phyloP scores from a whole-genome alignment of 2,888 invertebrate genomes.

The Trachelus troglodyta region DNA sequence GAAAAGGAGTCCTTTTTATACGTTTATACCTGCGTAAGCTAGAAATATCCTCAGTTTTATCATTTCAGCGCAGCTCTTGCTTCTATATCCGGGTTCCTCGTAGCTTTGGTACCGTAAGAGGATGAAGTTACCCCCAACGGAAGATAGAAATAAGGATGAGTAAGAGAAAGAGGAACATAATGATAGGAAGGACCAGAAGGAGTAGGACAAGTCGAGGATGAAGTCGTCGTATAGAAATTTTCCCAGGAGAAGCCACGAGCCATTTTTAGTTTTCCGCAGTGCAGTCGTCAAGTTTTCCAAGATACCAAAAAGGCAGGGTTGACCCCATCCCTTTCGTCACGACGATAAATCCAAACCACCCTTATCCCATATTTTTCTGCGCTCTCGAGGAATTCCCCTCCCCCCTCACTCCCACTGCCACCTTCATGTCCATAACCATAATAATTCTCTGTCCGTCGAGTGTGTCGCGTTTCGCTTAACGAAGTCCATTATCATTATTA shows the following conservation, averaged over 20 bases:
- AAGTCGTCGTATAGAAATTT: not conserved
- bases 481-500: conserved; percentile 48
- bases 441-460: not conserved
- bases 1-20: not conserved
- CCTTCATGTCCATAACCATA: not conserved
- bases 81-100: conserved; percentile 34
- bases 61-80: conserved; percentile 47
- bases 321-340: not conserved
- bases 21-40: conserved; percentile 40
- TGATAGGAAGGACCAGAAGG: not conserved
- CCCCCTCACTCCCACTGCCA: not conserved
- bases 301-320: not conserved
- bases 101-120: not conserved
- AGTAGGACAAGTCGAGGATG: not conserved
- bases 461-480: conserved; percentile 1
- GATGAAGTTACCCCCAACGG: not conserved
- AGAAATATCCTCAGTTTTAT: conserved; percentile 51
- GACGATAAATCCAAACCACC: not conserved
- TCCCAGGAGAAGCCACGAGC: not conserved
- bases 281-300: not conserved
- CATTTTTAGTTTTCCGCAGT: not conserved
- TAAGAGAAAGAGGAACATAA: not conserved
- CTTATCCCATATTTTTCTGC: not conserved
- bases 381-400: not conserved
- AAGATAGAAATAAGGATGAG: not conserved